A percentile compares a stretch with the other conserved stretches of the same genome.
Evolutionary conservation across 2,797 vertebrate genomes (phyloP).

Genomic region (Anguilla pacifica): DNA sequence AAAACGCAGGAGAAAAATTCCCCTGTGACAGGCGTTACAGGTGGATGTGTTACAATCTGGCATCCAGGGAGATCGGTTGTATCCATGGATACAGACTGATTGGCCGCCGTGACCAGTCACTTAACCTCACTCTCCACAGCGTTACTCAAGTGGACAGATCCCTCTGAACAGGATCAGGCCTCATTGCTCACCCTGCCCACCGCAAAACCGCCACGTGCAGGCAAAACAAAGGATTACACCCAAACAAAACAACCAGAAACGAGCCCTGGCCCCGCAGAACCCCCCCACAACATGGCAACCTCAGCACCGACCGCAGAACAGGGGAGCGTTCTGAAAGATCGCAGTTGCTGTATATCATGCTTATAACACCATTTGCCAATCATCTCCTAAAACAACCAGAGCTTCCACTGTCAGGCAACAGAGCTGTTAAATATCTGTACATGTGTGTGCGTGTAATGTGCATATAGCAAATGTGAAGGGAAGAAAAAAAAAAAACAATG

Average conservation of each 20-base stretch:
- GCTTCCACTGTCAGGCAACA: not conserved
- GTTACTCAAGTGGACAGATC: slow-evolving; percentile 62
- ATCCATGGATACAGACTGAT: slow-evolving; percentile 42
- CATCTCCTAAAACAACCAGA: not conserved
- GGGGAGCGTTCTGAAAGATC: no score
- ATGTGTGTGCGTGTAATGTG: not conserved
- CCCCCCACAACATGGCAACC: not conserved
- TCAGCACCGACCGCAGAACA: not conserved
- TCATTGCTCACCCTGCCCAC: slow-evolving; percentile 34
- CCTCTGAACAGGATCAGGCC: slow-evolving; percentile 15
- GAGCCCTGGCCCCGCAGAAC: slow-evolving; percentile 1
- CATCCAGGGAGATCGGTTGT: not conserved
- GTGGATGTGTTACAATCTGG: not conserved
- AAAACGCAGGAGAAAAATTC: not conserved
- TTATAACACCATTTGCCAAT: not conserved
- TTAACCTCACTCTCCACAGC: slow-evolving; percentile 46
- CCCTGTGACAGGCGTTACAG: not conserved
- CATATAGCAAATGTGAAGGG: not conserved
- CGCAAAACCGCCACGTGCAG: slow-evolving; percentile 57
- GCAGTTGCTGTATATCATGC: not conserved
- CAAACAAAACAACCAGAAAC: slow-evolving; percentile 58
- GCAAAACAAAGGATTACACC: slow-evolving; percentile 70
- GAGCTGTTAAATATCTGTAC: not conserved
- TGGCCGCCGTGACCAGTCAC: slow-evolving; percentile 49
- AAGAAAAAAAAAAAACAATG: no score